Conservation (phyloP, 2,797 vertebrate genomes). For the Odontamblyopus rebecca region DNA sequence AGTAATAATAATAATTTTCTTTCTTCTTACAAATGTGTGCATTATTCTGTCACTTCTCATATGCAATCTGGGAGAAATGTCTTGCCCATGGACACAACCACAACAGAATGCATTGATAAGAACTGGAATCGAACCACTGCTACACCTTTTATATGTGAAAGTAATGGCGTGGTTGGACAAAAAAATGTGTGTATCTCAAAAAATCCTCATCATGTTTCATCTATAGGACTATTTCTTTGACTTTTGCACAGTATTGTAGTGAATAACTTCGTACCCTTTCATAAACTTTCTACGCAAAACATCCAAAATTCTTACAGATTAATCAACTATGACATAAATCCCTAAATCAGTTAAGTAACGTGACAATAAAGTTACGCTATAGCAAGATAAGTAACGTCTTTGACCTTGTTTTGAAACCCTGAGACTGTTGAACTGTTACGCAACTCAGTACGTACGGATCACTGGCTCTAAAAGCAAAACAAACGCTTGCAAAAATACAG, state of each 20-base stretch:
- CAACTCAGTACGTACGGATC: neutral
- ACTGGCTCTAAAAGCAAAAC: slow-evolving; percentile 42
- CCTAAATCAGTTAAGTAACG: slow-evolving; percentile 11
- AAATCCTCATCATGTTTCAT: no score
- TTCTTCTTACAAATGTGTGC: neutral
- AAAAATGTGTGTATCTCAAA: no score
- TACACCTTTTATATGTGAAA: no score
- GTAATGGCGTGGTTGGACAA: no score
- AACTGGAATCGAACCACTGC: no score
- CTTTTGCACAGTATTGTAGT: neutral
- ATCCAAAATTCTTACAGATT: slow-evolving; percentile 1
- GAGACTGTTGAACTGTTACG: slow-evolving; percentile 26
- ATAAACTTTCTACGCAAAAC: neutral
- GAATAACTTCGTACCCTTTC: neutral
- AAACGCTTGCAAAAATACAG: slow-evolving; percentile 40
- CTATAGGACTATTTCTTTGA: no score
- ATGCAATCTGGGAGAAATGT: neutral
- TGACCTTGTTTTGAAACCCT: slow-evolving; percentile 34
- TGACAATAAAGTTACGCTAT: slow-evolving; percentile 33
- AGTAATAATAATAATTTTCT: no score
- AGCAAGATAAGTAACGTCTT: slow-evolving; percentile 34
- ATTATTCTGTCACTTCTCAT: neutral
- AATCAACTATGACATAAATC: neutral
- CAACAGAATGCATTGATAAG: no score
- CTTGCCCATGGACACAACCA: no score